These are phyloP conservation scores for Trichosurus vulpecula DNA, from an alignment of 2,797 vertebrate species.

Conservation along the genomic window DNA sequence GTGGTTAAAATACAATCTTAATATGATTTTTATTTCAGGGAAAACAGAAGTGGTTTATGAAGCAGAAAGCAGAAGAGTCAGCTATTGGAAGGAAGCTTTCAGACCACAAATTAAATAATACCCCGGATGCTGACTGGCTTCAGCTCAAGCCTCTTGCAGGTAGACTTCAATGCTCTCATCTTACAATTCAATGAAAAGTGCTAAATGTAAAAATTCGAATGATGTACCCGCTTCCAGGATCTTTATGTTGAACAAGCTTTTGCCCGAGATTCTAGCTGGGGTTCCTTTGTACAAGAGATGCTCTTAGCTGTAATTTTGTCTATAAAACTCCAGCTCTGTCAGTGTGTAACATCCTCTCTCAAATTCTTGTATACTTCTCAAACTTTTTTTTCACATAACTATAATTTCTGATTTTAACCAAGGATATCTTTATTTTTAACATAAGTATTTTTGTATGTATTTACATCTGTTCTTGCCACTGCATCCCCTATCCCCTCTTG, in stretches of 20 bases:
- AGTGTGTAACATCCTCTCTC: not conserved
- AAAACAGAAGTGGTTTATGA: slow-evolving; percentile 87
- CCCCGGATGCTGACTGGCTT: slow-evolving; percentile 96
- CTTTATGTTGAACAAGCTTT: slow-evolving; percentile 15
- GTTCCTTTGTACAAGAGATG: slow-evolving; percentile 32
- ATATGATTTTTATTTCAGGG: slow-evolving; percentile 77
- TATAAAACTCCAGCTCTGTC: not conserved
- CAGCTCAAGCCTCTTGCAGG: slow-evolving; percentile 93
- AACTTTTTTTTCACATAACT: not conserved
- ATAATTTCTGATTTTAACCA: not conserved
- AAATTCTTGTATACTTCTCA: not conserved
- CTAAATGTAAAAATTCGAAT: slow-evolving; percentile 25
- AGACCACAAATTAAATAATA: slow-evolving; percentile 94
- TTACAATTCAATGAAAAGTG: slow-evolving; percentile 33
- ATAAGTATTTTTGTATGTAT: not conserved
- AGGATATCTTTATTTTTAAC: not conserved
- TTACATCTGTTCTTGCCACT: not conserved
- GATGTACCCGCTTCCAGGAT: not conserved
- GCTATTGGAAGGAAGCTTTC: slow-evolving; percentile 95
- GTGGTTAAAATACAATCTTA: slow-evolving; percentile 37
- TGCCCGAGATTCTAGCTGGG: slow-evolving; percentile 27
- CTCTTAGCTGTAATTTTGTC: slow-evolving; percentile 34
- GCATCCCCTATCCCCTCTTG: not conserved
- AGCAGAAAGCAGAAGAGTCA: slow-evolving; percentile 87
- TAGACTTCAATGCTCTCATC: slow-evolving; percentile 73